A percentile compares a stretch with the other conserved stretches of the same genome.
These are phyloP conservation scores for Sebastes goodei DNA, from an alignment of 2,797 vertebrate species.

Conservation along the genomic window DNA sequence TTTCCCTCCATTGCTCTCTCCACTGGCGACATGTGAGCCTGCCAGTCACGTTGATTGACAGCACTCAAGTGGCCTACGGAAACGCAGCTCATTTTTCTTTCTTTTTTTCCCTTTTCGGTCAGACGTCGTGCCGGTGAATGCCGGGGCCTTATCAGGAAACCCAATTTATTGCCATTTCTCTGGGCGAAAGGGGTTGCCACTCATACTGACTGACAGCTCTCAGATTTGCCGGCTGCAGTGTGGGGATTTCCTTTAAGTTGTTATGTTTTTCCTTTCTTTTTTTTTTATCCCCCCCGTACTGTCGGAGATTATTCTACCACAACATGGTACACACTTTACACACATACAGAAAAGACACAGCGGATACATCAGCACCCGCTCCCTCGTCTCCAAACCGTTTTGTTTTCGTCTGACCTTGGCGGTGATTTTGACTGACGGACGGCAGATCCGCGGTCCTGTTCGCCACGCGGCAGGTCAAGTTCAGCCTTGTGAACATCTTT, in stretches of 20 bases:
- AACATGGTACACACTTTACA: slow-evolving; percentile 28
- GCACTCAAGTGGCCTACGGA: slow-evolving; percentile 82
- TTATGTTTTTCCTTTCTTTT: slow-evolving; percentile 52
- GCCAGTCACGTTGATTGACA: slow-evolving; percentile 82
- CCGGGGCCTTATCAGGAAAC: slow-evolving; percentile 80
- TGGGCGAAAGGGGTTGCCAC: slow-evolving; percentile 74
- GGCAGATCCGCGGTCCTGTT: slow-evolving; percentile 9
- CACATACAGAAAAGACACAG: slow-evolving; percentile 21
- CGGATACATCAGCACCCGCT: slow-evolving; percentile 7
- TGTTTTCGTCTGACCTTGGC: slow-evolving; percentile 56
- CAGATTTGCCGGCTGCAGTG: slow-evolving; percentile 70
- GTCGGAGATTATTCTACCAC: slow-evolving; percentile 53
- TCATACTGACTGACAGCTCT: slow-evolving; percentile 84
- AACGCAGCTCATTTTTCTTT: slow-evolving; percentile 69
- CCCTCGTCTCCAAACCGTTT: not conserved
- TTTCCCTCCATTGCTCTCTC: slow-evolving; percentile 70
- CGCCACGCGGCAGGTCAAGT: slow-evolving; percentile 25
- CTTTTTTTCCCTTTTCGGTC: slow-evolving; percentile 43
- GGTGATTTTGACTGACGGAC: slow-evolving; percentile 57
- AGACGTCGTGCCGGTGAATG: slow-evolving; percentile 60
- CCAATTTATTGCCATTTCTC: slow-evolving; percentile 81
- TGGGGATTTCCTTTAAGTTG: slow-evolving; percentile 78
- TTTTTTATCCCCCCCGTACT: slow-evolving; percentile 1
- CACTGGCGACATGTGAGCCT: slow-evolving; percentile 76
- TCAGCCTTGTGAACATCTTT: slow-evolving; percentile 42